These are phyloP conservation scores for Oreochromis tanganicae DNA, from an alignment of 2,113 vertebrate genomes.

Conservation along the genomic window DNA sequence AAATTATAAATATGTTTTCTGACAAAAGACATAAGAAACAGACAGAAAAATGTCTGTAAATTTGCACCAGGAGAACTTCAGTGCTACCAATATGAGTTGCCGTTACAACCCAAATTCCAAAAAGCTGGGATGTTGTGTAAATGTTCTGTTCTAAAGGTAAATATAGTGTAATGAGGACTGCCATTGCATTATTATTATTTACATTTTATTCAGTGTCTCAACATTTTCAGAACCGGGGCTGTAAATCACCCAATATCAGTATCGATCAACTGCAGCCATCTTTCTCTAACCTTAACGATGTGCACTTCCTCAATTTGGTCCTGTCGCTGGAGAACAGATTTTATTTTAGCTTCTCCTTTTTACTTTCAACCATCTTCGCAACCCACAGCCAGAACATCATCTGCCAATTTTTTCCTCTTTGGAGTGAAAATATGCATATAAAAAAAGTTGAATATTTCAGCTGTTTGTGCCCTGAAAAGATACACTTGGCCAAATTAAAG, in stretches of 20 bases:
- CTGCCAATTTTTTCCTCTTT: not conserved
- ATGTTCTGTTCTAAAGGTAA: not conserved
- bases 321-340: not conserved
- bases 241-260: not conserved
- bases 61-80: not conserved
- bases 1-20: not conserved
- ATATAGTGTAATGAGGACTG: not conserved
- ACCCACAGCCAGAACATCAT: not conserved
- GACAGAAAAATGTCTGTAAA: no score
- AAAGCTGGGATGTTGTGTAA: rapidly evolving
- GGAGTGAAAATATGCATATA: not conserved
- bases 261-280: rapidly evolving
- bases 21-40: not conserved
- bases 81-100: rapidly evolving
- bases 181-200: not conserved
- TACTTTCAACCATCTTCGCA: not conserved
- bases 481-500: not conserved
- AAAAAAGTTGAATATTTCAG: not conserved
- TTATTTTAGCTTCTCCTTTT: not conserved
- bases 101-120: rapidly evolving
- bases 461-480: not conserved
- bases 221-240: rapidly evolving
- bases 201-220: not conserved
- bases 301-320: not conserved
- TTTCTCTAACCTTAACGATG: not conserved